Evolutionary conservation across 2,888 invertebrate species (phyloP).

Genomic region (Leptopilina drosophilae): DNA sequence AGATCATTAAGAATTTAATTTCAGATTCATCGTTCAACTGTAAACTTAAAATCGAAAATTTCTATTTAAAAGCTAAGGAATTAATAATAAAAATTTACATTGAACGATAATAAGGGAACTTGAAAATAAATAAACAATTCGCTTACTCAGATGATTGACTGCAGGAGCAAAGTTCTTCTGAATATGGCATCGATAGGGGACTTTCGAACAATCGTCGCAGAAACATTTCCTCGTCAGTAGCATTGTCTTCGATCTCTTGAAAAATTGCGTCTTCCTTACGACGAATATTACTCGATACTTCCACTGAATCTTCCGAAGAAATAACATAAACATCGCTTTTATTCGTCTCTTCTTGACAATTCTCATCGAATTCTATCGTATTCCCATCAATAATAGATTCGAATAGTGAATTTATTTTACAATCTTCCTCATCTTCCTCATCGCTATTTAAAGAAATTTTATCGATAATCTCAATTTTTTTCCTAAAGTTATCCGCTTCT

Average conservation of each 20-base stretch:
- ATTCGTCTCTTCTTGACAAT: background rate
- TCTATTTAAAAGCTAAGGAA: too few species aligned
- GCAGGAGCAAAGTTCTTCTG: conserved; percentile 10
- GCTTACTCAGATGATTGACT: background rate
- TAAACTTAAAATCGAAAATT: too few species aligned
- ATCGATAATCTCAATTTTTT: background rate
- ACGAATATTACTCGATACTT: background rate
- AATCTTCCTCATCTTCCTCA: too few species aligned
- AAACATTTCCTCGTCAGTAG: conserved; percentile 4
- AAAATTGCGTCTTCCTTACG: conserved; percentile 17
- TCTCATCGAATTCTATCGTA: background rate
- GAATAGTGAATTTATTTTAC: background rate
- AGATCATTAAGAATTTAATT: too few species aligned
- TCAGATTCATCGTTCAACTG: too few species aligned
- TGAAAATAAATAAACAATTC: background rate
- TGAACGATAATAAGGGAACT: too few species aligned
- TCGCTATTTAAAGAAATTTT: background rate
- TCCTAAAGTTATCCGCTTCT: background rate
- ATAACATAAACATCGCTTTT: background rate
- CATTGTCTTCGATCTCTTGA: conserved; percentile 14
- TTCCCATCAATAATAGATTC: conserved; percentile 7
- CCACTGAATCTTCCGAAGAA: conserved; percentile 1
- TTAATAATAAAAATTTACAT: too few species aligned
- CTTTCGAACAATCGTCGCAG: conserved; percentile 10
- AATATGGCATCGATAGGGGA: conserved; percentile 11